phyloP scores from a whole-genome alignment of 1,140 invertebrate genomes.

The Achroia grisella region DNA sequence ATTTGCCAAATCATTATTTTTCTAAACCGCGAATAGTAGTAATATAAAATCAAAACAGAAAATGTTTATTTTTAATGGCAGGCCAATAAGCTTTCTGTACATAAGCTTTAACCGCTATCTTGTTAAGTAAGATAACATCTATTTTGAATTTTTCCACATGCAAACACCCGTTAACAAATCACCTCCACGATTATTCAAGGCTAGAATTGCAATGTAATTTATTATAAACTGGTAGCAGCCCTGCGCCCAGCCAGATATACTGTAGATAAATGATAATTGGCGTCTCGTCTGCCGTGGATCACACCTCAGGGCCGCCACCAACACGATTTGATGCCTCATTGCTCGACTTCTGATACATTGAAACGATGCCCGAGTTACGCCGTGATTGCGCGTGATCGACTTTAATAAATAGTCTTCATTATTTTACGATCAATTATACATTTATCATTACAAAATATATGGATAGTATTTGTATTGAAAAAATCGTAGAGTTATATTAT shows the following conservation, averaged over 20 bases:
- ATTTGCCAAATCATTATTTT: too few relatives aligned
- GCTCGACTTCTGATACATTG: constrained; percentile 15
- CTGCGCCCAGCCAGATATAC: constrained; percentile 2
- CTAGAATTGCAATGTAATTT: constrained; percentile 4
- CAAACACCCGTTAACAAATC: not conserved
- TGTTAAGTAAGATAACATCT: too few relatives aligned
- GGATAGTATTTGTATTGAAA: too few relatives aligned
- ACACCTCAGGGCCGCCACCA: constrained; percentile 21
- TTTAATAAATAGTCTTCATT: too few relatives aligned
- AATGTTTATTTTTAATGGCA: too few relatives aligned
- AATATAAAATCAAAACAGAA: too few relatives aligned
- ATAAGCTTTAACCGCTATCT: too few relatives aligned
- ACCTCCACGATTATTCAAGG: constrained; percentile 2
- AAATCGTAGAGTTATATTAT: too few relatives aligned
- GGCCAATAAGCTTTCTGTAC: too few relatives aligned
- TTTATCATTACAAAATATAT: too few relatives aligned
- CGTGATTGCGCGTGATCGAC: not conserved
- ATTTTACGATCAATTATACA: too few relatives aligned
- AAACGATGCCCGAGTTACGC: constrained; percentile 14
- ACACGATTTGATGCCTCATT: constrained; percentile 19
- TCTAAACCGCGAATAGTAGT: too few relatives aligned
- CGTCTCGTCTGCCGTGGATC: constrained; percentile 22
- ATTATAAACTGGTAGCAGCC: not conserved
- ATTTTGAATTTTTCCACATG: not conserved
- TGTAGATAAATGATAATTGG: constrained; percentile 19